Evolutionary conservation across 1,140 invertebrate genomes (phyloP), one percentile per base, ranked within the genome.

Genomic region (Subanguina moxae): DNA sequence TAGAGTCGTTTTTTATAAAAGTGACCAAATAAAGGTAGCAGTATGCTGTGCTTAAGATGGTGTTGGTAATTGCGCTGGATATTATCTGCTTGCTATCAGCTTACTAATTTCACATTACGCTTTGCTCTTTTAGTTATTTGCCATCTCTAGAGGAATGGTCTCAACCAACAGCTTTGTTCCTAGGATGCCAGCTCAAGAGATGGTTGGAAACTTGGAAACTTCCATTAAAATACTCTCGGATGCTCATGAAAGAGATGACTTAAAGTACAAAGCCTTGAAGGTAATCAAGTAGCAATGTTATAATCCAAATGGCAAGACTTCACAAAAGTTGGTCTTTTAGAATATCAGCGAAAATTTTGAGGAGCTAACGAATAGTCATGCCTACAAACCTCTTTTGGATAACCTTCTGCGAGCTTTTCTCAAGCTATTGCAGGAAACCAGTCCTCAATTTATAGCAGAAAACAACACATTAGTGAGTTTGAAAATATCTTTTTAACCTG

Each of bases 401-500:
- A 57, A 38, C 28, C 58, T 71, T 27, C 30, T 71, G 7, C 43
- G 70, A 25, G 71, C 64, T 32, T 72, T 72, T 46, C 43, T 72
- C 25, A 56, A 30, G n/a, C 15, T 74, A 13, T 61, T 72, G 13
- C 61, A 74, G 19, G 71, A 74, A 63, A 76, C 75, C 17, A 17
- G n/a, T 38, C 75, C 73, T 11, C 73, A 74, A 19, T 74, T 74
- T 46, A 74, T 77, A 62, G 21, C 64, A 8, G 73, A 74, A 27
- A 74, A 74, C 38, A 74, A 74, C 30, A 74, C 73, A 17, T 71
- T 76, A 61, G 72, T 76, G 28, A 42, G 67, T 58, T 61, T 11
- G n/a, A n/a, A n/a, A n/a, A n/a, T n/a, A n/a, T n/a, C n/a, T n/a
- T n/a, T n/a, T n/a, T n/a, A n/a, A n/a, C n/a, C n/a, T n/a, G n/a